Base-by-base conservation (phyloP, 2,888 invertebrate genomes). In the Zelleria hepariella region DNA sequence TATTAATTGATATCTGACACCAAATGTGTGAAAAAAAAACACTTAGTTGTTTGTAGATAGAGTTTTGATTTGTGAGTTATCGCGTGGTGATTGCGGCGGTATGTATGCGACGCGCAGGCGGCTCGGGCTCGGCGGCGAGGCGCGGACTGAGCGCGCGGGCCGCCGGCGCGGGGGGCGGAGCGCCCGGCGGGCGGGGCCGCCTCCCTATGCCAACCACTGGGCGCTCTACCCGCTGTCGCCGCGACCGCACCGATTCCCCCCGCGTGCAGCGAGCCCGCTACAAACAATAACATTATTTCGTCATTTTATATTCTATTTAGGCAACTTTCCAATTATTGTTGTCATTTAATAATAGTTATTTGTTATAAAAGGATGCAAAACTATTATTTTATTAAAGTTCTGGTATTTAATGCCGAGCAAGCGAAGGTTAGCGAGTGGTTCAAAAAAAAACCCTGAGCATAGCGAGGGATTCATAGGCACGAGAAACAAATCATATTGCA, bases 211-310 rank as follows among this genome's bases (percentile, higher is more conserved):
- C 82, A 74, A 69, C 81, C 83, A 82, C 79, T 82, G 73, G 77
- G 73, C 75, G 77, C 73, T 68, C 77, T 75, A 74, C 84, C 85
- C 82, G 83, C 85, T 81, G 82, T 77, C 79, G 75, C 81, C 74
- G 68, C 65, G 27, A 69, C 71, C 72, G 66, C 70, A 72, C 76
- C 18, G 42, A 15, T 26, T 52, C 42, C 53, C 59, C 64, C 63
- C 63, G 63, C 64, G 24, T n/a, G n/a, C 53, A 23, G n/a, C 53
- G 53, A 53, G 15, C 23, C n/a, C n/a, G 24, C 25, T 53, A 53
- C 53, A n/a, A 53, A 53, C 53, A 24, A 53, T 53, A 24, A 53
- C n/a, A 25, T 53, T 53, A 53, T 53, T 53, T 25, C n/a, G 15
- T 21, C 26, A 18, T 54, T 54, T 54, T 25, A 25, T 54, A 54